Base-by-base conservation (phyloP, 2,888 invertebrate genomes). In the Strigamia maritima region DNA sequence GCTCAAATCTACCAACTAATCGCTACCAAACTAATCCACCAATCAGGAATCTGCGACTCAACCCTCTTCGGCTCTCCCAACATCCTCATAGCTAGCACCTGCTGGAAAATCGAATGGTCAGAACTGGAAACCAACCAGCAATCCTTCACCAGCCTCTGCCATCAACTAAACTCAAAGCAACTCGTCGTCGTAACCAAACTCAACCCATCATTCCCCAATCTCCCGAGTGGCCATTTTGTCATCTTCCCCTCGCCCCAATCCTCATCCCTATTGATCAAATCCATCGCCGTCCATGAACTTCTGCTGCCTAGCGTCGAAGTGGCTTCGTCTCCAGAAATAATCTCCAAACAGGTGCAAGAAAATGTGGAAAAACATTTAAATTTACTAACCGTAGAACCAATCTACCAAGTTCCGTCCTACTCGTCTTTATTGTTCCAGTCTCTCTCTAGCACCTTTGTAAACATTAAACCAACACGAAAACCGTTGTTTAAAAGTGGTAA, bases 61-160 rank as follows among this genome's bases (percentile, higher is more conserved):
- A 28, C 49, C 4, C 24, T 77, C 1, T 77, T 54, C 49, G 77
- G 77, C 28, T 16, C 19, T 2, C 77, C 77, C 7, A 24, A 31
- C 26, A 26, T 77, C 28, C 26, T 77, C 8, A 10, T 31, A 24
- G 49, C 77, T 1, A 77, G 60, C 24, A 26, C 16, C 26, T 77
- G 77, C 28, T 77, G 77, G 77, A 77, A 77, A 38, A 77, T 77
- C 12, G 77, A 77, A n/a, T 77, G 54, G 60, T 16, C 22, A 2
- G 54, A 77, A 28, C 24, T 77, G 3, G 77, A 77, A 49, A 54
- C 49, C 12, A 77, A 77, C 26, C 49, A 60, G 14, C 77, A 77
- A 77, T n/a, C 16, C 16, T 77, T 77, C 35, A 24, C 14, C 16
- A 22, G 16, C 10, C 35, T 77, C 19, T 49, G 49, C 26, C 26